Evolutionary conservation across 2,888 invertebrate genomes (phyloP), one percentile per base, ranked within the genome.

Genomic region (Drosophila paramelanica): DNA sequence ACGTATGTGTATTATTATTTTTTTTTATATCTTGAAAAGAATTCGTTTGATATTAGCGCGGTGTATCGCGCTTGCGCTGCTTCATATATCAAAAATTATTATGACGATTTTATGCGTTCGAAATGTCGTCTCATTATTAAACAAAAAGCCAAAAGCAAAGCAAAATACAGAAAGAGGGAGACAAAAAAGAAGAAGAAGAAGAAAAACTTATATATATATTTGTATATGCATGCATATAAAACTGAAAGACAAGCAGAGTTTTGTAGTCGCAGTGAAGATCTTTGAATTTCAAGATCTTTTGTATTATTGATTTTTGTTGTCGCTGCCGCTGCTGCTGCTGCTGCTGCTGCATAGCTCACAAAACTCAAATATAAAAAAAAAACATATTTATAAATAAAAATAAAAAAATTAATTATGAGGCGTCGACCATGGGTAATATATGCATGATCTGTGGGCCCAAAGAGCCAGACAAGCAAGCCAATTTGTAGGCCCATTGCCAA

Each of bases 51-150:
- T 91, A 89, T 90, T 85, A 90, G 90, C 90, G 91, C 90, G 76
- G 79, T 80, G 82, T 84, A 88, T 89, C 90, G 90, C 87, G 82
- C 88, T 83, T 85, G 90, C 89, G 89, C 90, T 88, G 91, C 91
- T 90, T 89, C 90, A 90, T 91, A 91, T 91, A 91, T 91, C 91
- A 91, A 91, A 91, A 91, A 91, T 91, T 91, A 91, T 91, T 91
- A 91, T 91, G 91, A 91, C 91, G 90, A 90, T 91, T 91, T 91
- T 91, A 91, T 91, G 91, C 91, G 90, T 90, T 91, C 91, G 90
- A 91, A 90, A 91, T 91, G 90, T 91, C 91, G 89, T 91, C 91
- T 91, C 91, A 90, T 91, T 91, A 91, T 91, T 91, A 85, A 88
- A 82, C 81, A 82, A 81, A 87, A 81, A 75, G 67, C 74, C 78